Base-by-base conservation (phyloP, 2,888 invertebrate species). In the Sesia bembeciformis region DNA sequence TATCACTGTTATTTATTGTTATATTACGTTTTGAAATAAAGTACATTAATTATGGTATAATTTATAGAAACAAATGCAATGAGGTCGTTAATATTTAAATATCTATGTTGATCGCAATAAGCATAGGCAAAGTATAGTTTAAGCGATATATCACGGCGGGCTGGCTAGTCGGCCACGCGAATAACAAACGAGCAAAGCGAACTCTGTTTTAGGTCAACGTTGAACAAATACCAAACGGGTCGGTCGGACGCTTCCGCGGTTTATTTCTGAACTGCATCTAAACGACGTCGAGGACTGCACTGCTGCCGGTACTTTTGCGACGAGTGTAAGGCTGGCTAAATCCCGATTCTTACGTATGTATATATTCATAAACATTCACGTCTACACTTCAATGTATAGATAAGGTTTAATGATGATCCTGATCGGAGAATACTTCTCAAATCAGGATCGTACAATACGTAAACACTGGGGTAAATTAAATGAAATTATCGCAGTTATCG, bases 181-280 rank as follows among this genome's bases (percentile, higher is more conserved):
- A 85, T 85, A 88, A 83, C 83, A 87, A 84, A 87, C 83, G 84
- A 85, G 85, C 85, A 87, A 86, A 86, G 81, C 86, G 75, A 84
- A 75, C 81, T 75, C 89, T 88, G 87, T 88, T 89, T 89, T 89
- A 89, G 89, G 89, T 88, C 89, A 88, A 88, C 89, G 84, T 80
- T 82, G 85, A 88, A 87, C 87, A 88, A 88, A 89, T 89, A 88
- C 89, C 88, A 89, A 88, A 89, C 88, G 82, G 85, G 87, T 86
- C 86, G 88, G 79, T 81, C 80, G 82, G 79, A 76, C 84, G 85
- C 86, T 89, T 88, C 89, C 88, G 88, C 79, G 83, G 80, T 82
- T 76, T 89, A 89, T 89, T 89, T 88, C 78, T 88, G 86, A 81
- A 80, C 83, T 80, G 81, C 82, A 81, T 80, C 78, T 78, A 78